Conservation (phyloP, 2,888 invertebrate genomes). For the Tenthredo mesomela region DNA sequence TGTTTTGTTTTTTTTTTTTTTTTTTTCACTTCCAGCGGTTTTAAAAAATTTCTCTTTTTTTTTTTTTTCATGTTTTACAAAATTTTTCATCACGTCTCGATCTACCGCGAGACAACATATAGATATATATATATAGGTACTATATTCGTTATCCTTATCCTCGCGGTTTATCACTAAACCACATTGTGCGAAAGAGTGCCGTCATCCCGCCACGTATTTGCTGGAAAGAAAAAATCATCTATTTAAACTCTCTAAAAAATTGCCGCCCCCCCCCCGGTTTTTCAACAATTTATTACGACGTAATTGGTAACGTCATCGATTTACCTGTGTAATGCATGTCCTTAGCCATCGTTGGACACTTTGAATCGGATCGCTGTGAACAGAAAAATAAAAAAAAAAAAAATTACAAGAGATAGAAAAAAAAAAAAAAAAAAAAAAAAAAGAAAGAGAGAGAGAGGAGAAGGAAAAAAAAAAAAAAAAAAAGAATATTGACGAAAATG, state of each 20-base stretch:
- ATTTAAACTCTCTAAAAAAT: conserved; percentile 69
- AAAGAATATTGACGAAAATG: too few species aligned
- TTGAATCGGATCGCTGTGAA: conserved; percentile 73
- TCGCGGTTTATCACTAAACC: conserved; percentile 64
- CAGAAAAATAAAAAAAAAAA: neutral
- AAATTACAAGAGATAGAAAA: conserved; percentile 5
- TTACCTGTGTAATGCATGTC: conserved; percentile 94
- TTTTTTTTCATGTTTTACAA: neutral
- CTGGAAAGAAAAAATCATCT: conserved; percentile 74
- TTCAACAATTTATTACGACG: neutral
- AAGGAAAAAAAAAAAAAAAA: neutral
- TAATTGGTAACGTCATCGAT: neutral
- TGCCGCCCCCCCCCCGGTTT: conserved; percentile 55
- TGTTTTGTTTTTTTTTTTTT: neutral
- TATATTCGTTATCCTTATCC: neutral
- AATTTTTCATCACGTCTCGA: too few species aligned
- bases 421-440: neutral
- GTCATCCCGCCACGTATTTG: conserved; percentile 75
- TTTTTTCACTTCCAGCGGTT: neutral
- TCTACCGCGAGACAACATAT: neutral
- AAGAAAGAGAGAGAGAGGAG: neutral
- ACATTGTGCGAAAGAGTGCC: conserved; percentile 71
- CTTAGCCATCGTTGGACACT: conserved; percentile 93
- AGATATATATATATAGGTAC: conserved; percentile 17
- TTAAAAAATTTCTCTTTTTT: too few species aligned